These are phyloP conservation scores for Steatornis caripensis DNA, from an alignment of 2,113 vertebrate genomes.

Conservation along the genomic window DNA sequence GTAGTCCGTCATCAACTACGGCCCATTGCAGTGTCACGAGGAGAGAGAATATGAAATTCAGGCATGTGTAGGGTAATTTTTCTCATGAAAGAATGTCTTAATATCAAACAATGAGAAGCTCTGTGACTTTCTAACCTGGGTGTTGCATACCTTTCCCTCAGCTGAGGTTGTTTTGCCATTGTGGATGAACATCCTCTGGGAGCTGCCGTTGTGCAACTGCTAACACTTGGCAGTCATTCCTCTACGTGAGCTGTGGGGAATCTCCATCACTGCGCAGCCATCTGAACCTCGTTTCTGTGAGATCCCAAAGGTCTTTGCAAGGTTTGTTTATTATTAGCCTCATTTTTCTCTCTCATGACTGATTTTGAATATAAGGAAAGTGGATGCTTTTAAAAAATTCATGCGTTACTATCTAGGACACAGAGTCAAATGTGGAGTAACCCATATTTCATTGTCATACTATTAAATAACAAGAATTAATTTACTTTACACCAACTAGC, in stretches of 20 bases:
- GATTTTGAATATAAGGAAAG: slow-evolving; percentile 34
- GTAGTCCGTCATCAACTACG: background rate
- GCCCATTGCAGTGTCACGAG: background rate
- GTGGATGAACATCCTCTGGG: background rate
- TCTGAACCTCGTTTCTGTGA: slow-evolving; percentile 22
- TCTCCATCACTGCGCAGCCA: slow-evolving; percentile 12
- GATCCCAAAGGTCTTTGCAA: slow-evolving; percentile 19
- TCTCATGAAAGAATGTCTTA: background rate
- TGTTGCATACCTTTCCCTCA: background rate
- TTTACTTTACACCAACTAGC: background rate
- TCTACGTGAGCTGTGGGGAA: background rate
- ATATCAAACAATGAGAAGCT: background rate
- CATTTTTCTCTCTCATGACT: slow-evolving; percentile 40
- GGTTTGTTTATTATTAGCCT: slow-evolving; percentile 44
- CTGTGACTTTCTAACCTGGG: background rate
- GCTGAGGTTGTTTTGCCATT: background rate
- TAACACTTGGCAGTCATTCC: background rate
- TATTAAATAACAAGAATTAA: slow-evolving; percentile 3
- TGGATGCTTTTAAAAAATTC: slow-evolving; percentile 8
- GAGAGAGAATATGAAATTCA: background rate
- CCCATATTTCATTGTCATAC: background rate
- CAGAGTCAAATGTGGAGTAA: background rate
- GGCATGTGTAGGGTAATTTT: background rate
- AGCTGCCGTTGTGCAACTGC: background rate
- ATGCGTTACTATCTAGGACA: background rate